A percentile compares a stretch with the other conserved stretches of the same genome.
phyloP scores from a whole-genome alignment of 2,888 invertebrate genomes.

The Brachyopa scutellaris region DNA sequence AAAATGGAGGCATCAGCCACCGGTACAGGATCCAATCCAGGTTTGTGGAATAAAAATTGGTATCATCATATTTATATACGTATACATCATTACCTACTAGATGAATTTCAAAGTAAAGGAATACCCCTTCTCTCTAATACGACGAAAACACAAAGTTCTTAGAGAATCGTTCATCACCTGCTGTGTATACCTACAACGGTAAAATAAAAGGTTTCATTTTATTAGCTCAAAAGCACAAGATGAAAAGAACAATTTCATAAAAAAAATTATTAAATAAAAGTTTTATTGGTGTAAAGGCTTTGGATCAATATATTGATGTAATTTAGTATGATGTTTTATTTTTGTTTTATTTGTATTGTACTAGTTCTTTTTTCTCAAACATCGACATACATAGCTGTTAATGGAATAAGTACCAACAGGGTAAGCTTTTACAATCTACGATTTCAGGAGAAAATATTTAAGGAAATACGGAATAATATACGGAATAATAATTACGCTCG shows the following conservation, averaged over 20 bases:
- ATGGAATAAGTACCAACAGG: too few species aligned
- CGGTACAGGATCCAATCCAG: slow-evolving; percentile 79
- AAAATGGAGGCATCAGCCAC: slow-evolving; percentile 79
- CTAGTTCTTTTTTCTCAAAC: too few species aligned
- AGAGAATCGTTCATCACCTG: neutral
- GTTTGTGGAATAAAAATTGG: slow-evolving; percentile 41
- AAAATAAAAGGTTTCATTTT: slow-evolving; percentile 34
- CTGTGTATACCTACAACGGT: neutral
- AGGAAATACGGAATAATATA: too few species aligned
- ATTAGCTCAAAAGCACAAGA: neutral
- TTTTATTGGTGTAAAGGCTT: slow-evolving; percentile 46
- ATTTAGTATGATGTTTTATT: neutral
- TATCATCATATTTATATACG: too few species aligned
- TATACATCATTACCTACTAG: too few species aligned
- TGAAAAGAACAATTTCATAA: slow-evolving; percentile 24
- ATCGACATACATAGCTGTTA: too few species aligned
- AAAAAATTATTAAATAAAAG: slow-evolving; percentile 14
- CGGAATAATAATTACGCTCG: too few species aligned
- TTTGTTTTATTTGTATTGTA: slow-evolving; percentile 1
- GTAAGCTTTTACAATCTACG: too few species aligned
- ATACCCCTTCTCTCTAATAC: slow-evolving; percentile 62
- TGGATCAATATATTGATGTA: slow-evolving; percentile 54
- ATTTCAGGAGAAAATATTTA: too few species aligned
- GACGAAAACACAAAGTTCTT: slow-evolving; percentile 57
- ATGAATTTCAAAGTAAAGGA: slow-evolving; percentile 64